phyloP scores from a whole-genome alignment of 2,888 invertebrate genomes.

The Drosophila limbata region DNA sequence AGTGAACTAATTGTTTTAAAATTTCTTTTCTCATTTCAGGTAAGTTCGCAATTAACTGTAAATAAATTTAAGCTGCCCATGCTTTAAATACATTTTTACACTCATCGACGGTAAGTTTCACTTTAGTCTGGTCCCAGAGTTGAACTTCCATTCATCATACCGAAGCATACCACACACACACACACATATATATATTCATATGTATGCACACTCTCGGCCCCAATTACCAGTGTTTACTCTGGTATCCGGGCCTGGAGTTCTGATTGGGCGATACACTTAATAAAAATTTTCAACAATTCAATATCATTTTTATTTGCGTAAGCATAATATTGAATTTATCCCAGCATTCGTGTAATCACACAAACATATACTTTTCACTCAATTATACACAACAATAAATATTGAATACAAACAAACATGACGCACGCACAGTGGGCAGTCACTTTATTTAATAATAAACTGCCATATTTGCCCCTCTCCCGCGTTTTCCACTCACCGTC shows the following conservation, averaged over 20 bases:
- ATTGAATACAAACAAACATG: constrained; percentile 71
- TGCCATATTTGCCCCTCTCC: constrained; percentile 24
- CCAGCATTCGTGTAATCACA: constrained; percentile 62
- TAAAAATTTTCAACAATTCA: constrained; percentile 73
- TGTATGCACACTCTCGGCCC: constrained; percentile 22
- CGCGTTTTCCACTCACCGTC: constrained; percentile 1
- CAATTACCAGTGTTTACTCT: constrained; percentile 69
- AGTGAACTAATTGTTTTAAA: constrained; percentile 17
- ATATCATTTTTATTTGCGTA: constrained; percentile 77
- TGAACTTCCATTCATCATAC: constrained; percentile 14
- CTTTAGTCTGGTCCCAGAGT: constrained; percentile 8
- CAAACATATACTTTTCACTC: constrained; percentile 78
- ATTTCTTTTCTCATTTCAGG: constrained; percentile 49
- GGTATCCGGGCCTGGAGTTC: constrained; percentile 48
- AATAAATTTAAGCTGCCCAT: constrained; percentile 7
- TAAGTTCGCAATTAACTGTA: constrained; percentile 52
- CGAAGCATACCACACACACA: not conserved
- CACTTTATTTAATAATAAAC: constrained; percentile 78
- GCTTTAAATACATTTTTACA: constrained; percentile 43
- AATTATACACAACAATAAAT: constrained; percentile 80
- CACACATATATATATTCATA: not conserved
- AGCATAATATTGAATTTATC: constrained; percentile 71
- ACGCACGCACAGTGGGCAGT: constrained; percentile 64
- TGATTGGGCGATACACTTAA: constrained; percentile 61
- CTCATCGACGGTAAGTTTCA: constrained; percentile 54